Percentiles rank a stretch among this genome's conserved stretches.
Evolutionary conservation across 2,888 invertebrate genomes (phyloP).

Genomic region (Epinotia bilunana): DNA sequence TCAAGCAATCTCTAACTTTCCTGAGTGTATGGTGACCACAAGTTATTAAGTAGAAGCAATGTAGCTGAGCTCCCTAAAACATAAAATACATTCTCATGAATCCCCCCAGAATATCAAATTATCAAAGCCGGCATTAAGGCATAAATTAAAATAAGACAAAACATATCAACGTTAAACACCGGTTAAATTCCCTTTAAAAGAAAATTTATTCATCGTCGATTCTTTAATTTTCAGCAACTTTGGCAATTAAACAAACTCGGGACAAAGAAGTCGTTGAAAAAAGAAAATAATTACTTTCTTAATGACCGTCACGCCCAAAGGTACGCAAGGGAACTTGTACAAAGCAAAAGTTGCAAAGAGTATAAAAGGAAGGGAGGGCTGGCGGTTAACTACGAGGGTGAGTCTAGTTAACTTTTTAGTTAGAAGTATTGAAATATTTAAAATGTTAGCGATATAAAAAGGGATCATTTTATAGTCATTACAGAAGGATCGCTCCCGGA

Average conservation of each 20-base stretch:
- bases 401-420: conserved; percentile 12
- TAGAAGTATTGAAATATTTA: conserved; percentile 19
- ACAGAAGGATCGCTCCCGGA: too few species aligned
- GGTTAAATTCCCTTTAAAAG: conserved; percentile 32
- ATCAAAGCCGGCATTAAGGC: not conserved
- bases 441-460: not conserved
- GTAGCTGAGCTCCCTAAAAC: too few species aligned
- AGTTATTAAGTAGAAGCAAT: too few species aligned
- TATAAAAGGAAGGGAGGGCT: conserved; percentile 15
- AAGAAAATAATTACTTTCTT: conserved; percentile 49
- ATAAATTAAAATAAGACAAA: conserved; percentile 31
- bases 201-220: conserved; percentile 42
- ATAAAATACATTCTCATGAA: not conserved
- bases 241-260: conserved; percentile 48
- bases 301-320: conserved; percentile 46
- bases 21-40: too few species aligned
- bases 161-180: conserved; percentile 27
- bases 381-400: conserved; percentile 10
- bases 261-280: conserved; percentile 46
- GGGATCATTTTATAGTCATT: too few species aligned
- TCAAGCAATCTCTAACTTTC: too few species aligned
- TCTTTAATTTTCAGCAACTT: conserved; percentile 47
- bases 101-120: conserved; percentile 2
- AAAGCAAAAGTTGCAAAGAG: conserved; percentile 40
- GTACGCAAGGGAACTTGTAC: conserved; percentile 36